Conservation (phyloP, 2,888 invertebrate species). For the Acanthoscelides obtectus region DNA sequence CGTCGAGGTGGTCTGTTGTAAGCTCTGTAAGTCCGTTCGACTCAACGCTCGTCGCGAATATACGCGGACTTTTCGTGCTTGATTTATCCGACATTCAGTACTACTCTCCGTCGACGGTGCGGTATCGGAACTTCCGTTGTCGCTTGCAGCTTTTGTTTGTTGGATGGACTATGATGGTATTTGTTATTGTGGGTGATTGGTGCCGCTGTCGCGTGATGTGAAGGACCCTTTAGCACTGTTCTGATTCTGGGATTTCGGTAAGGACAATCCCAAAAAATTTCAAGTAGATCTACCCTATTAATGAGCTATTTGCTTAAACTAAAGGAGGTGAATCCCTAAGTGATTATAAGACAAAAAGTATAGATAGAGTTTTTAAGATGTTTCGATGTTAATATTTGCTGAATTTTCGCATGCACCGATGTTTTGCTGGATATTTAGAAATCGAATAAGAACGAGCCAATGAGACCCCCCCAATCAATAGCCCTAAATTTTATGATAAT, state of each 20-base stretch:
- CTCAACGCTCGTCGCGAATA: neutral
- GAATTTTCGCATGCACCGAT: too few relatives aligned
- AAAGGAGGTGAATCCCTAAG: too few relatives aligned
- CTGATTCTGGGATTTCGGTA: neutral
- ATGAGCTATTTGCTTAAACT: too few relatives aligned
- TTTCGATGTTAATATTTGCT: too few relatives aligned
- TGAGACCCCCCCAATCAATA: too few relatives aligned
- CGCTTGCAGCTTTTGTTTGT: neutral
- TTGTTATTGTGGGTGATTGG: neutral
- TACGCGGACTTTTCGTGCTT: neutral
- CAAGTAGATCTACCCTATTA: neutral
- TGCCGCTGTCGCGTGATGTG: neutral
- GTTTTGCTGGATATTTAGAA: too few relatives aligned
- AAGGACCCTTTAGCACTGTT: neutral
- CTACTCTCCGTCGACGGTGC: neutral
- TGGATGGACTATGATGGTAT: neutral
- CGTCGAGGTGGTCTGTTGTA: slow-evolving; percentile 14
- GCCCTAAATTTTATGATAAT: too few relatives aligned
- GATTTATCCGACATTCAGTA: neutral
- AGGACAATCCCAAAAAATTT: neutral
- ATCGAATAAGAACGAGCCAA: too few relatives aligned
- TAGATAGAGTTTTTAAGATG: too few relatives aligned
- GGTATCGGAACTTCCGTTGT: neutral
- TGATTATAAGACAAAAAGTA: too few relatives aligned
- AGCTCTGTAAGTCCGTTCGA: neutral